Conservation (phyloP, 1,140 invertebrate species). For the Cataglyphis hispanica region DNA sequence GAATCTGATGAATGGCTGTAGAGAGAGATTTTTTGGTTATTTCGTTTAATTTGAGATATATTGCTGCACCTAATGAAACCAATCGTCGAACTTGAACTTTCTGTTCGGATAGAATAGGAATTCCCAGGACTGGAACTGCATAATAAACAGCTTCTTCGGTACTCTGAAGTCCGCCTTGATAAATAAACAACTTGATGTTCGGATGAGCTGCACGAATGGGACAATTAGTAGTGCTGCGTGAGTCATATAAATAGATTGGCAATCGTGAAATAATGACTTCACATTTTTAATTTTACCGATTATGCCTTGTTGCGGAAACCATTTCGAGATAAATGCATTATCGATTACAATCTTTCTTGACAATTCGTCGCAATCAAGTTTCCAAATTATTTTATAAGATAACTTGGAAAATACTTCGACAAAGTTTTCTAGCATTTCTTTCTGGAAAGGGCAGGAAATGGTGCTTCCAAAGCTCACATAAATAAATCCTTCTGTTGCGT, state of each 20-base stretch:
- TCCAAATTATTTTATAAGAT: conserved; percentile 78
- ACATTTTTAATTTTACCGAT: conserved; percentile 72
- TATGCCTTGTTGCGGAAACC: conserved; percentile 83
- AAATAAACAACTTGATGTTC: conserved; percentile 85
- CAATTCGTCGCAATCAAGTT: conserved; percentile 66
- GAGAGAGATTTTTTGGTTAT: conserved; percentile 53
- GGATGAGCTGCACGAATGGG: conserved; percentile 79
- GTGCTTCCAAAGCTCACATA: conserved; percentile 87
- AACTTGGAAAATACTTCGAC: conserved; percentile 85
- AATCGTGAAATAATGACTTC: conserved; percentile 32
- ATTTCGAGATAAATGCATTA: conserved; percentile 82
- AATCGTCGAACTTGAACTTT: conserved; percentile 65
- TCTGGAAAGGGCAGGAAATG: conserved; percentile 78
- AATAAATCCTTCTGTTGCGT: conserved; percentile 86
- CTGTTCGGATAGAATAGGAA: conserved; percentile 80
- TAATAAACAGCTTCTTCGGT: conserved; percentile 84
- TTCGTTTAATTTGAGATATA: conserved; percentile 53
- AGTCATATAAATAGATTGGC: conserved; percentile 6
- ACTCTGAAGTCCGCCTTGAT: conserved; percentile 86
- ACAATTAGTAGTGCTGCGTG: background rate
- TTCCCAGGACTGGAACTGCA: conserved; percentile 84
- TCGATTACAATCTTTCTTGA: conserved; percentile 23
- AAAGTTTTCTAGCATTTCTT: conserved; percentile 77
- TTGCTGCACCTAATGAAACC: conserved; percentile 59
- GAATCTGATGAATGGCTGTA: conserved; percentile 60